Conservation (phyloP, 2,888 invertebrate genomes). For the Mechanitis messenoides region DNA sequence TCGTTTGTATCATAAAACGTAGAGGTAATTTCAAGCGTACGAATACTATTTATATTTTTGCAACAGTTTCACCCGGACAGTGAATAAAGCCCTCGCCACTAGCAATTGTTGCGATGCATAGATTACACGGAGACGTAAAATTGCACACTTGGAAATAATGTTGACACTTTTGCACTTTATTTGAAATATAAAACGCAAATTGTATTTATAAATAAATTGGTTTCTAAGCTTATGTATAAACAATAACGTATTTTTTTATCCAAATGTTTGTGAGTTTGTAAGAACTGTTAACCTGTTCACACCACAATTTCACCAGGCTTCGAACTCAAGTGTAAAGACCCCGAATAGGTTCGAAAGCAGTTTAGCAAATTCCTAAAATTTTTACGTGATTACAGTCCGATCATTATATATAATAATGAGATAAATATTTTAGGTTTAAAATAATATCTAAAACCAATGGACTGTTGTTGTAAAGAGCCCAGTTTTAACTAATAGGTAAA, state of each 20-base stretch:
- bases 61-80: slow-evolving; percentile 46
- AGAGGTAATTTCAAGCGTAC: slow-evolving; percentile 54
- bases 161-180: neutral
- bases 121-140: neutral
- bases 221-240: neutral
- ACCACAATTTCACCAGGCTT: too few relatives aligned
- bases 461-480: neutral
- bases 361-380: too few relatives aligned
- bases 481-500: neutral
- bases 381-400: too few relatives aligned
- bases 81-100: slow-evolving; percentile 53
- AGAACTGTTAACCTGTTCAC: too few relatives aligned
- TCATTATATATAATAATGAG: too few relatives aligned
- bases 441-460: neutral
- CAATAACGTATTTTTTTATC: too few relatives aligned
- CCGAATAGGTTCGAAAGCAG: too few relatives aligned
- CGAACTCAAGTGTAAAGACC: too few relatives aligned
- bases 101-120: slow-evolving; percentile 30
- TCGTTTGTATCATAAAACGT: slow-evolving; percentile 58
- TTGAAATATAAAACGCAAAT: neutral
- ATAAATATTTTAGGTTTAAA: too few relatives aligned
- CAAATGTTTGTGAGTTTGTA: too few relatives aligned
- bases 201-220: neutral
- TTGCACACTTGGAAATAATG: neutral
- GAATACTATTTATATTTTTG: slow-evolving; percentile 60